Evolutionary conservation across 1,140 invertebrate species (phyloP).

Genomic region (Drosophila fuyamai): DNA sequence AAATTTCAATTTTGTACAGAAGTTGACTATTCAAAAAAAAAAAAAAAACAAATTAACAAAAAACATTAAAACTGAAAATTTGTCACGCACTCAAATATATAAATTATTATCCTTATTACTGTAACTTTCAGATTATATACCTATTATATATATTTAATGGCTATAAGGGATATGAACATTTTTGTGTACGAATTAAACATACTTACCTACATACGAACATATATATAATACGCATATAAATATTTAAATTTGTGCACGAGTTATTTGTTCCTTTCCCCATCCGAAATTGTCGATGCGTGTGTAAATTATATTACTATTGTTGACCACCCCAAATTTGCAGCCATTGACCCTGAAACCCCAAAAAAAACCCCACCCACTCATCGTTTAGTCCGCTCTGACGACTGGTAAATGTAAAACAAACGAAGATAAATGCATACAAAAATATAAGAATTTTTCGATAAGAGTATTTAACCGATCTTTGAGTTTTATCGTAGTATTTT

Average conservation of each 20-base stretch:
- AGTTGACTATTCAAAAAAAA: slow-evolving; percentile 60
- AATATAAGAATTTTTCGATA: slow-evolving; percentile 37
- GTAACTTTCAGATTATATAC: slow-evolving; percentile 50
- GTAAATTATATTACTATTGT: slow-evolving; percentile 50
- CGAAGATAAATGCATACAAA: slow-evolving; percentile 16
- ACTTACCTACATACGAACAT: slow-evolving; percentile 32
- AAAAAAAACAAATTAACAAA: slow-evolving; percentile 23
- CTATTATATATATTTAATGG: slow-evolving; percentile 57
- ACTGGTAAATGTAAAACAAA: slow-evolving; percentile 21
- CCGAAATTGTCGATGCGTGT: slow-evolving; percentile 40
- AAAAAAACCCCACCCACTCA: slow-evolving; percentile 1
- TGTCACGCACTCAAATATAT: slow-evolving; percentile 72
- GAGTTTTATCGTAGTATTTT: slow-evolving; percentile 56
- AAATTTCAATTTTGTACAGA: slow-evolving; percentile 73
- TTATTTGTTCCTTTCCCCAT: slow-evolving; percentile 48
- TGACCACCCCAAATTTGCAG: slow-evolving; percentile 11
- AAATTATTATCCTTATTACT: slow-evolving; percentile 70
- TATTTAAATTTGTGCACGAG: slow-evolving; percentile 57
- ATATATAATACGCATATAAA: slow-evolving; percentile 46
- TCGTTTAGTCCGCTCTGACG: slow-evolving; percentile 10
- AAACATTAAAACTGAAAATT: slow-evolving; percentile 64
- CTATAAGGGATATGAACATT: slow-evolving; percentile 59
- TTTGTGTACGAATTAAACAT: slow-evolving; percentile 53
- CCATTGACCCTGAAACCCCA: not conserved
- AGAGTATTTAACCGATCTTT: slow-evolving; percentile 49